phyloP scores from a whole-genome alignment of 2,888 invertebrate species.

The Coremacera marginata region DNA sequence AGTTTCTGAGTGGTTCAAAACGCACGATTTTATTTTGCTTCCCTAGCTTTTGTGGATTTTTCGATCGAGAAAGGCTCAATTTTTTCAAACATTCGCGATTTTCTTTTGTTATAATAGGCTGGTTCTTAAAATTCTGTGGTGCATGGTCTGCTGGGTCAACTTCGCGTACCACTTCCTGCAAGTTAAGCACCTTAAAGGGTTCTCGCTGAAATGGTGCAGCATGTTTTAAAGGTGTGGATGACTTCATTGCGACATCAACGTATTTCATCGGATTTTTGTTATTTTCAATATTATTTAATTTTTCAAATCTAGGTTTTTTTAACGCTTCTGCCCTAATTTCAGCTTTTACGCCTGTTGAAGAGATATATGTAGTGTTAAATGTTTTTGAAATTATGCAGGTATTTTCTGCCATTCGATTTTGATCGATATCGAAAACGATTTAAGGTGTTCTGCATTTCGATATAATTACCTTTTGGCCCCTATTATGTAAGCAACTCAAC shows the following conservation, averaged over 20 bases:
- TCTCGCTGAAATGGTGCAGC: background rate
- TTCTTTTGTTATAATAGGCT: conserved; percentile 32
- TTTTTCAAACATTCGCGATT: conserved; percentile 38
- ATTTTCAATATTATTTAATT: too few relatives aligned
- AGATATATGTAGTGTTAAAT: too few relatives aligned
- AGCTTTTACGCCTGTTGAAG: background rate
- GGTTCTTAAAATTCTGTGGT: background rate
- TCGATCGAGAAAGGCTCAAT: conserved; percentile 37
- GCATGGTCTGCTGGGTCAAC: background rate
- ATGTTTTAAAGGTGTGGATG: background rate
- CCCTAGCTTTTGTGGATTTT: background rate
- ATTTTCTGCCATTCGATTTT: too few relatives aligned
- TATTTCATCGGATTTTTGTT: too few relatives aligned
- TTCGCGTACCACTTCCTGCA: background rate
- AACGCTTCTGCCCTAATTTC: background rate
- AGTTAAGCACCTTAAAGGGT: conserved; percentile 14
- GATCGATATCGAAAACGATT: too few relatives aligned
- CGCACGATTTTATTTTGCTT: background rate
- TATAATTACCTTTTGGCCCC: too few relatives aligned
- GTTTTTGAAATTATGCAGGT: too few relatives aligned
- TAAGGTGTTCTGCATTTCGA: too few relatives aligned
- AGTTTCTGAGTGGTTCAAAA: conserved; percentile 39
- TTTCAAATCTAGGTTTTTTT: too few relatives aligned
- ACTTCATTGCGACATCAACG: background rate
- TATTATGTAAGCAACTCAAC: too few relatives aligned